Evolutionary conservation across 2,113 vertebrate species (phyloP), one percentile per base, ranked within the genome.

Genomic region (Alaudala cheleensis): DNA sequence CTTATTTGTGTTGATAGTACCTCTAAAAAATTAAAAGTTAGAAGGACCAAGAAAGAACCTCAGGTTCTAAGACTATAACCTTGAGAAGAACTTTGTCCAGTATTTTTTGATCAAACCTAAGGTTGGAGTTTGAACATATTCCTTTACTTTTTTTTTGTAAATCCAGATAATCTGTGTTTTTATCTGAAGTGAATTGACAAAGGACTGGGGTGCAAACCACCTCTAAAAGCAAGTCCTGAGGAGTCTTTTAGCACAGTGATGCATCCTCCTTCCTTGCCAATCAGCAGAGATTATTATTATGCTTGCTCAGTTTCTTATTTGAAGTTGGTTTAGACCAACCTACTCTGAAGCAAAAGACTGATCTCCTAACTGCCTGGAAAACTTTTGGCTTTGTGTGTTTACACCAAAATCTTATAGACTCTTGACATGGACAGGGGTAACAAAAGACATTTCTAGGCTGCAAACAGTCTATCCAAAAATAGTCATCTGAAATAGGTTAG

Each of bases 371-470:
- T 78, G 22, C 16, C 42, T 83, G 47, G 26, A 90, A 81, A 81
- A 56, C 6, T 65, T 58, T 12, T 65, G 47, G 5, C 13, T 54
- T 81, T 70, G 10, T 70, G 19, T 28, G 37, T 80, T 70, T 73
- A 47, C 24, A 73, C 62, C 6, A 34, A n/a, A 90, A 71, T 92
- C 50, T 87, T 86, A 24, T 0, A 81, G 15, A 60, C 9, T 89
- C 51, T 37, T 82, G 58, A 88, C 58, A 65, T 2, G 74, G 33
- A 57, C 40, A 50, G 14, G 17, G 13, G 34, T 34, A 83, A 64
- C 20, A 81, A 80, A 93, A 70, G 76, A 77, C 34, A 47, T 88
- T 94, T 95, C 60, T 94, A 70, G 74, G 67, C 29, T 96, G 58
- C 42, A 85, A 90, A 82, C 15, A 88, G 56, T 83, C 28, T 22